Base-by-base conservation (phyloP, 1,140 invertebrate genomes). In the Drosophila baimaii region DNA sequence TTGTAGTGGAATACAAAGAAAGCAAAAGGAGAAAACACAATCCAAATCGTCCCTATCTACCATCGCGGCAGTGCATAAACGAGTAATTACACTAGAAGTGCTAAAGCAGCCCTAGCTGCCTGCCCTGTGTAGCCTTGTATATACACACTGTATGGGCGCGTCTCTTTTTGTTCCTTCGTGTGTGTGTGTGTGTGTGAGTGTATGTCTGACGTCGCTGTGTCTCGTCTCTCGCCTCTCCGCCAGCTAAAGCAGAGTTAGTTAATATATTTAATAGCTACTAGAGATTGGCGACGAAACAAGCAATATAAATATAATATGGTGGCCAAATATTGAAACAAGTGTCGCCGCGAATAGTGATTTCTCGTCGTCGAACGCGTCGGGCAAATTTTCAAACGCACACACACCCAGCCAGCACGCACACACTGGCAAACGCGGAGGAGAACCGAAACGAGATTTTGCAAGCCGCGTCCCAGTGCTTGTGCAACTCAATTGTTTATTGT, bases 381-480 rank as follows among this genome's bases (percentile, higher is more conserved):
- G 55, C 56, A 58, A 41, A 69, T 75, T 75, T 75, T 75, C 58
- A 52, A 63, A 81, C 58, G 68, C 59, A 65, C 43, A 77, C 39
- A 31, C 15, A 56, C 55, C 39, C 74, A 75, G 37, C 23, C 25
- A 49, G 2, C 27, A 49, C 25, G 29, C 25, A 49, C 37, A 57
- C 35, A 55, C 49, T 52, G 33, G 61, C 46, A 39, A 41, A 43
- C 37, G 51, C 37, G 46, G 59, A 64, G 61, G 27, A 77, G 69
- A 68, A 51, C 17, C 70, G 31, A 80, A 81, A 76, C 82, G 65
- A 85, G 83, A 85, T 85, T 85, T 84, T 79, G 74, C 79, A 77
- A 82, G 66, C 59, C 81, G 65, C 65, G 68, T 35, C 21, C 19
- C 21, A 12, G 54, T 66, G 76, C 52, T 77, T 65, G 74, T 55